Conservation (phyloP, 1,140 invertebrate genomes). For the Propsilocerus akamusi region DNA sequence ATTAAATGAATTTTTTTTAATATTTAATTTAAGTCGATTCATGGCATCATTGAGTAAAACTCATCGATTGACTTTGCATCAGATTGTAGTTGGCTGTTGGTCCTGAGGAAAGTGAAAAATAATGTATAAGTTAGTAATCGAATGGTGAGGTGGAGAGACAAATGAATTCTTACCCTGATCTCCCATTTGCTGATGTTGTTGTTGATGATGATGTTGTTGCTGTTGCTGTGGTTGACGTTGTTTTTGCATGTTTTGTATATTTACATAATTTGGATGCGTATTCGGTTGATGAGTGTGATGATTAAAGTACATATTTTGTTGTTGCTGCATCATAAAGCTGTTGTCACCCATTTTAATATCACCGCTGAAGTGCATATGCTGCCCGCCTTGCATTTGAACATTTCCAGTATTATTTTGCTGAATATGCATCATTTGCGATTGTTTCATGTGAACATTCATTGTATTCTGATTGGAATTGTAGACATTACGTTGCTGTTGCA, state of each 20-base stretch:
- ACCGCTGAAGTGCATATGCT: no score
- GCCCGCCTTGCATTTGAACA: neutral
- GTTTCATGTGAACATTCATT: neutral
- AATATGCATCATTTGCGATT: neutral
- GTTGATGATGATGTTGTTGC: neutral
- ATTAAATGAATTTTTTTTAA: neutral
- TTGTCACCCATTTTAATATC: neutral
- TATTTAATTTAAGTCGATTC: neutral
- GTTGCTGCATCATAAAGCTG: neutral
- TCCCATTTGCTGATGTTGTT: neutral
- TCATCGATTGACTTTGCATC: neutral
- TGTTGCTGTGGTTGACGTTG: neutral
- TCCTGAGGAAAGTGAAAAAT: no score
- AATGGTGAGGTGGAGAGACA: no score
- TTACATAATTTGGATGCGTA: neutral
- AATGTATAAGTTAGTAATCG: no score
- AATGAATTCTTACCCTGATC: neutral
- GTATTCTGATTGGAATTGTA: neutral
- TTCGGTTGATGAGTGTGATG: neutral
- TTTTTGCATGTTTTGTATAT: no score
- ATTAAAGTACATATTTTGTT: conserved; percentile 2
- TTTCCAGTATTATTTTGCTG: neutral
- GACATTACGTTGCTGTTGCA: neutral
- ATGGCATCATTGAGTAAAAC: neutral
- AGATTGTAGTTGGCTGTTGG: neutral